These are phyloP conservation scores for Drosophila simulans DNA, from an alignment of 1,140 invertebrate genomes.

Conservation along the genomic window DNA sequence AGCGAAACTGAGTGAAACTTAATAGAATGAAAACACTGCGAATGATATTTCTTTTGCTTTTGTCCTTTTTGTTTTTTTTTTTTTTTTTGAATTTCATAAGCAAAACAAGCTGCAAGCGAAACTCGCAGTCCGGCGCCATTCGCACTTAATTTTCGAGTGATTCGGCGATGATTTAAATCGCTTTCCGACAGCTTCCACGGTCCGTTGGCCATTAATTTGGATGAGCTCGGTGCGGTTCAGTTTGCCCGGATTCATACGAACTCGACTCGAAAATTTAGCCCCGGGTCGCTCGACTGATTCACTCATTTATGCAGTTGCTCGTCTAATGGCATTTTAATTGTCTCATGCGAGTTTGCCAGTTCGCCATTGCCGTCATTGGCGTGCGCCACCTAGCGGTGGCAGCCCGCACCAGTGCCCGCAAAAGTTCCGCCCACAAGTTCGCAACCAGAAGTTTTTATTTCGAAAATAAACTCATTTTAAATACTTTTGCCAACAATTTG, in stretches of 20 bases:
- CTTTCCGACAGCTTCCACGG: constrained; percentile 33
- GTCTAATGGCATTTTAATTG: constrained; percentile 78
- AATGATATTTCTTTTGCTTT: too few relatives aligned
- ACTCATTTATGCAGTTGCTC: constrained; percentile 56
- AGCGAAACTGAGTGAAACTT: neutral
- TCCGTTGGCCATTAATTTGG: constrained; percentile 37
- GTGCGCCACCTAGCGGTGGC: constrained; percentile 28
- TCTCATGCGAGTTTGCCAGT: constrained; percentile 43
- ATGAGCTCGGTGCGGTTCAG: constrained; percentile 6
- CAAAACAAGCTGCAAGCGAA: neutral
- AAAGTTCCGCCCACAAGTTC: constrained; percentile 33
- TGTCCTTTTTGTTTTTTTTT: neutral
- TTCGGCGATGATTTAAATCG: constrained; percentile 20
- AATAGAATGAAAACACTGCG: too few relatives aligned
- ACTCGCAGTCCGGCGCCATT: constrained; percentile 4
- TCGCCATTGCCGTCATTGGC: constrained; percentile 1
- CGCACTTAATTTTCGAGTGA: constrained; percentile 24
- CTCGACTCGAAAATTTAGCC: constrained; percentile 16
- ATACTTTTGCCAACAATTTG: constrained; percentile 82
- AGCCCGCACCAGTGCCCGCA: neutral
- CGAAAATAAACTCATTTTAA: constrained; percentile 81
- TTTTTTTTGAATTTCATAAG: neutral
- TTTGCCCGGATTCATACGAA: constrained; percentile 7
- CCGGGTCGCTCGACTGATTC: constrained; percentile 30
- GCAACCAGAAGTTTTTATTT: constrained; percentile 61